Conservation (phyloP, 2,888 invertebrate genomes). For the Lampropteryx suffumata region DNA sequence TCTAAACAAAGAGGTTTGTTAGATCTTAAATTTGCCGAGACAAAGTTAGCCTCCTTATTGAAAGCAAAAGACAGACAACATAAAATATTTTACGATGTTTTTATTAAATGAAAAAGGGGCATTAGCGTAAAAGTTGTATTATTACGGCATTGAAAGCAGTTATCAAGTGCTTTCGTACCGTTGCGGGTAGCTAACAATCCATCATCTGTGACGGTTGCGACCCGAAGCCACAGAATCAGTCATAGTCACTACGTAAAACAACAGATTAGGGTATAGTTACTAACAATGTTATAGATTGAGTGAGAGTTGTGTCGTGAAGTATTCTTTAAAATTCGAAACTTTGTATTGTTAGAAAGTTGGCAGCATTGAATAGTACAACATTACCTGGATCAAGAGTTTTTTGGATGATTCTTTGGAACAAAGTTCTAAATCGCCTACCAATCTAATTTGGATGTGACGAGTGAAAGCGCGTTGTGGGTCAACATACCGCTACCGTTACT, state of each 20-base stretch:
- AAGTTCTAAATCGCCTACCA: background rate
- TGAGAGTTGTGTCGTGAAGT: background rate
- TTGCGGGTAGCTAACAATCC: slow-evolving; percentile 36
- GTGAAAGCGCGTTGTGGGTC: no score
- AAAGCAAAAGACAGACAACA: no score
- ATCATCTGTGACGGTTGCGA: slow-evolving; percentile 48
- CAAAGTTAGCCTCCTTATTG: no score
- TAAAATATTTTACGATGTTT: no score
- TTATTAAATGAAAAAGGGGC: slow-evolving; percentile 3
- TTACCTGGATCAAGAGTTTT: background rate
- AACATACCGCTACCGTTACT: no score
- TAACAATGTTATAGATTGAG: background rate
- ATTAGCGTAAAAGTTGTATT: slow-evolving; percentile 25
- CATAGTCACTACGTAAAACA: background rate
- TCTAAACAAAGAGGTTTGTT: no score
- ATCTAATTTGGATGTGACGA: background rate
- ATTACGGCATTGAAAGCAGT: slow-evolving; percentile 40
- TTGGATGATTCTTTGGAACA: background rate
- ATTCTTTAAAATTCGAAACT: background rate
- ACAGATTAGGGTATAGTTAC: background rate
- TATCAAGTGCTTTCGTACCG: slow-evolving; percentile 33
- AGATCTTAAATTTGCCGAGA: no score
- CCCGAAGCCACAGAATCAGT: slow-evolving; percentile 33
- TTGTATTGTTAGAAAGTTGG: background rate
- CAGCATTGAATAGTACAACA: background rate